Evolutionary conservation across 2,113 vertebrate genomes (phyloP).

Genomic region (Rhea americana): DNA sequence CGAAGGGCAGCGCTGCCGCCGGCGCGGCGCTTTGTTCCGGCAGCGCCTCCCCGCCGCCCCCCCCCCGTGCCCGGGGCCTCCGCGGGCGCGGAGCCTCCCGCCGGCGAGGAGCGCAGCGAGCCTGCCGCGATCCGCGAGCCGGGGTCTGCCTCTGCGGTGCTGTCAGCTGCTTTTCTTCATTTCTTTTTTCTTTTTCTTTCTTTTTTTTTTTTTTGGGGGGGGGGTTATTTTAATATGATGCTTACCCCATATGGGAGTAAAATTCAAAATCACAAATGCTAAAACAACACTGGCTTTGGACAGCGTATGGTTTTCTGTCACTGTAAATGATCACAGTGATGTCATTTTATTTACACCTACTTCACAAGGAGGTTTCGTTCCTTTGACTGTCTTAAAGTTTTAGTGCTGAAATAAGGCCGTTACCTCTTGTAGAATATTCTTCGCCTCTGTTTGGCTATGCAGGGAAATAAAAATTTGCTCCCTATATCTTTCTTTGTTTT

Average conservation of each 20-base stretch:
- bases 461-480: neutral
- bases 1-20: no score
- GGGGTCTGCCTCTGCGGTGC: no score
- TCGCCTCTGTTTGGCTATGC: neutral
- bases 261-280: rapidly evolving
- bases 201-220: no score
- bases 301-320: neutral
- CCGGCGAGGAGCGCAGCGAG: no score
- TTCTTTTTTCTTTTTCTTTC: no score
- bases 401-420: rapidly evolving
- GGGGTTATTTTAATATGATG: rapidly evolving
- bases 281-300: neutral
- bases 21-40: no score
- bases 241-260: neutral
- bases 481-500: neutral
- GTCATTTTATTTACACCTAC: rapidly evolving
- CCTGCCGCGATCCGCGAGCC: no score
- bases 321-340: neutral
- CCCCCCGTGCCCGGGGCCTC: neutral
- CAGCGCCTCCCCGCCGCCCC: no score
- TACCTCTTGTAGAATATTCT: neutral
- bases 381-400: neutral
- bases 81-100: no score
- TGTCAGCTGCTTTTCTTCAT: no score
- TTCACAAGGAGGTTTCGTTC: neutral